Percentiles rank a stretch among this genome's conserved stretches.
phyloP scores from a whole-genome alignment of 2,888 invertebrate species.

The Lagria hirta region DNA sequence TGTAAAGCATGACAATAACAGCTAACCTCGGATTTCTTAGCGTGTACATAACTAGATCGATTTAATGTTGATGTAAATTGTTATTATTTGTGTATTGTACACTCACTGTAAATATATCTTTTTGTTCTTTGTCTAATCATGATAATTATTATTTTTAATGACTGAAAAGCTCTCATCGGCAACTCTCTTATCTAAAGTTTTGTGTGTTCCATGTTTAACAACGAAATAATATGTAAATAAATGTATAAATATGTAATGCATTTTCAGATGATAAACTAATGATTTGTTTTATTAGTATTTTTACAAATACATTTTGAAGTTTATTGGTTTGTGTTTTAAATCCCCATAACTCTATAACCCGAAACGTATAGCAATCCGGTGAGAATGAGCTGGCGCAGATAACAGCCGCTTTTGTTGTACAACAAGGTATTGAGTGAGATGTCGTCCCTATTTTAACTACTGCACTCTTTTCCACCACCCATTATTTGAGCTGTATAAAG shows the following conservation, averaged over 20 bases:
- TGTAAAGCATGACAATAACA: conserved; percentile 13
- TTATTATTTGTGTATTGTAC: no score
- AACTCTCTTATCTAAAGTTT: conserved; percentile 20
- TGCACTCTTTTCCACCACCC: no score
- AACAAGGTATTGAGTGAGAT: no score
- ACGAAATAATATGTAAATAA: conserved; percentile 48
- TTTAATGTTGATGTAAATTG: not conserved
- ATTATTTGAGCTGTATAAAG: no score
- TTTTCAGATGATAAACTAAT: conserved; percentile 17
- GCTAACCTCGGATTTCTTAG: not conserved
- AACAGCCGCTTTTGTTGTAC: no score
- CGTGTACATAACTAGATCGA: not conserved
- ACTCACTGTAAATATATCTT: no score
- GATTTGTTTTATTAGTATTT: conserved; percentile 24
- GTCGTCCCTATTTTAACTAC: no score
- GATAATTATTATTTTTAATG: conserved; percentile 2
- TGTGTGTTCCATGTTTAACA: conserved; percentile 44
- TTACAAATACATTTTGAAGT: conserved; percentile 22
- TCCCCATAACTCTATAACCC: no score
- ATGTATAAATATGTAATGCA: conserved; percentile 41
- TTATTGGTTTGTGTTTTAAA: no score
- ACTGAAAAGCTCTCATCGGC: conserved; percentile 2
- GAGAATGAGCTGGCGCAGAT: no score
- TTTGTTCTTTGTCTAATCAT: not conserved
- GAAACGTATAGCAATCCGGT: no score